Conservation (phyloP, 2,888 invertebrate species). For the Drosophila mercatorum region DNA sequence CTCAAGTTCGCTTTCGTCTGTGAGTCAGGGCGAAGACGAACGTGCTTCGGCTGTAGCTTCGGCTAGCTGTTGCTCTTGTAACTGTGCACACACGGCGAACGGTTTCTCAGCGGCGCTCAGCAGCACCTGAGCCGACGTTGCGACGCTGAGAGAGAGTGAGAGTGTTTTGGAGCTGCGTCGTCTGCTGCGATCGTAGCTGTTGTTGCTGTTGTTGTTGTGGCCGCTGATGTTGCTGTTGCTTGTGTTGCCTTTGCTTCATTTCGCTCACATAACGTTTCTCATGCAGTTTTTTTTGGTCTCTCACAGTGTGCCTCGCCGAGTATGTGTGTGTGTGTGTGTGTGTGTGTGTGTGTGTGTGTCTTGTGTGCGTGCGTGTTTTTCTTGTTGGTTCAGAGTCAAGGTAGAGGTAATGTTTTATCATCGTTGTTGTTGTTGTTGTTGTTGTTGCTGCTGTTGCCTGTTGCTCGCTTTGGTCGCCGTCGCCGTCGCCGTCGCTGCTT, state of each 20-base stretch:
- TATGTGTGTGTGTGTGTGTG: conserved; percentile 11
- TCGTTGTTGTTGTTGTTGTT: conserved; percentile 38
- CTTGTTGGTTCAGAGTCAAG: conserved; percentile 84
- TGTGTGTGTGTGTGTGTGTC: conserved; percentile 26
- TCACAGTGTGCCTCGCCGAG: conserved; percentile 3
- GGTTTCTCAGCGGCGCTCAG: conserved; percentile 52
- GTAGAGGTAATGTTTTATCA: conserved; percentile 82
- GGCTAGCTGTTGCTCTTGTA: conserved; percentile 33
- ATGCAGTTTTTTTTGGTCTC: conserved; percentile 70
- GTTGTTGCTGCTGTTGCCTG: conserved; percentile 51
- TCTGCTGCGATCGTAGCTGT: conserved; percentile 25
- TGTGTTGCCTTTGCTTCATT: conserved; percentile 55
- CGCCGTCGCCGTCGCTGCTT: conserved; percentile 51
- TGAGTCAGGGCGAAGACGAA: conserved; percentile 40
- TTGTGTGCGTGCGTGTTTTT: conserved; percentile 42
- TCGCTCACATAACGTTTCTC: conserved; percentile 82
- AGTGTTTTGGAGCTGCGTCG: conserved; percentile 70
- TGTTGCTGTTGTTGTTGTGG: conserved; percentile 27
- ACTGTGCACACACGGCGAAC: conserved; percentile 60
- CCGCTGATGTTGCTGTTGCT: conserved; percentile 14
- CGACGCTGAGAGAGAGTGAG: conserved; percentile 69
- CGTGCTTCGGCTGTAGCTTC: conserved; percentile 24
- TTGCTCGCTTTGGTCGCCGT: conserved; percentile 39
- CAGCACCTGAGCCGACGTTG: conserved; percentile 44
- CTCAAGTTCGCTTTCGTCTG: conserved; percentile 66